Evolutionary conservation across 2,797 vertebrate species (phyloP).

Genomic region (Artibeus lituratus): DNA sequence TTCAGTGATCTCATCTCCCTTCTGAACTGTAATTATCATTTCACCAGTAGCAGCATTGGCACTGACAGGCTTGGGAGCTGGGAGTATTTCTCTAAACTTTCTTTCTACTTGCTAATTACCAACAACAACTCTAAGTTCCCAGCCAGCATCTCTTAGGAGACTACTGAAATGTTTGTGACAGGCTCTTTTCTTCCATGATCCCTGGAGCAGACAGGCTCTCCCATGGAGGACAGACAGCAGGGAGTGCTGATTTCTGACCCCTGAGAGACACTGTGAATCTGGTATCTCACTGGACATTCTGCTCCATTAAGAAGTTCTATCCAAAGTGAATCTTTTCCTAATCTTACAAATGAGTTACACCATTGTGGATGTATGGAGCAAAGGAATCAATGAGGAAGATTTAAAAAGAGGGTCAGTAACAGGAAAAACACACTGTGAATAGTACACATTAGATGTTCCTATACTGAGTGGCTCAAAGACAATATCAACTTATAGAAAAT

Average conservation of each 20-base stretch:
- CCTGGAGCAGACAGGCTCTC: neutral
- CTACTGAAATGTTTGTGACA: accelerated
- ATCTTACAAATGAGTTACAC: neutral
- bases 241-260: neutral
- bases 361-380: neutral
- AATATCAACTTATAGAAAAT: too few species aligned
- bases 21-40: neutral
- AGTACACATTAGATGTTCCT: too few species aligned
- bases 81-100: neutral
- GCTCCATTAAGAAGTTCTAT: too few species aligned
- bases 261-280: neutral
- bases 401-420: too few species aligned
- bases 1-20: neutral
- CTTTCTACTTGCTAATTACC: neutral
- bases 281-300: neutral
- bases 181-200: neutral
- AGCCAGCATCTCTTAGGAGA: neutral
- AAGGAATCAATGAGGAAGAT: neutral
- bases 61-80: neutral
- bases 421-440: too few species aligned
- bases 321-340: neutral
- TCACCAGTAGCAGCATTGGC: neutral
- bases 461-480: too few species aligned
- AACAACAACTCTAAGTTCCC: neutral
- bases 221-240: neutral